Evolutionary conservation across 2,888 invertebrate genomes (phyloP).

Genomic region (Lepeophtheirus nordmannii): DNA sequence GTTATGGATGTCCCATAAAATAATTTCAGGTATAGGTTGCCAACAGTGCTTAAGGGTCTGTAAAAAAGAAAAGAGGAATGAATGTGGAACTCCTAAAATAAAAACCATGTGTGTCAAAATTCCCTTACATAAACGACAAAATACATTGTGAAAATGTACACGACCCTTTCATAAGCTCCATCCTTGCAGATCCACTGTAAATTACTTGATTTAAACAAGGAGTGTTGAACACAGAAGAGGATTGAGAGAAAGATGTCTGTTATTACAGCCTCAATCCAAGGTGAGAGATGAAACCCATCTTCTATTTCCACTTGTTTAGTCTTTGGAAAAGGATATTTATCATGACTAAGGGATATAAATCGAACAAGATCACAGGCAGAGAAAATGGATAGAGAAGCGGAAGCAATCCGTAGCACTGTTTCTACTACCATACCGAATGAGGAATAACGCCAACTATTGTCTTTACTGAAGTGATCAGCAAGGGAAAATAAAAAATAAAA

Average conservation of each 20-base stretch:
- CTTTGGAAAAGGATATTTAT: neutral
- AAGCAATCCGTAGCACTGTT: neutral
- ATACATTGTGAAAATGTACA: neutral
- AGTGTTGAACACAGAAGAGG: neutral
- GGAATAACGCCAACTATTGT: neutral
- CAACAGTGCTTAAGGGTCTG: neutral
- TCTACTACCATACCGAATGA: neutral
- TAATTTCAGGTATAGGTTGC: neutral
- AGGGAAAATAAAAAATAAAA: no score
- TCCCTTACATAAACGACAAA: no score
- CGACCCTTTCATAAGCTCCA: neutral
- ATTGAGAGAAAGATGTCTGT: neutral
- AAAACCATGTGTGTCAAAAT: no score
- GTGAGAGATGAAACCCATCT: neutral
- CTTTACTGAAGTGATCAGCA: no score
- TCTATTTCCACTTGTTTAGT: neutral
- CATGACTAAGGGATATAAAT: neutral
- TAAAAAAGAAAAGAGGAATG: neutral
- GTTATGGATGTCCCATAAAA: neutral
- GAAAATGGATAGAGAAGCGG: neutral
- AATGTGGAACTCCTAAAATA: no score
- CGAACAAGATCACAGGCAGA: neutral
- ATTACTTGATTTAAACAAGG: neutral
- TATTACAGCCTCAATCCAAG: neutral
- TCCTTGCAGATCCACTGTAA: neutral